These are phyloP conservation scores for Sebastes diaconus DNA, from an alignment of 2,797 vertebrate genomes.

Conservation along the genomic window DNA sequence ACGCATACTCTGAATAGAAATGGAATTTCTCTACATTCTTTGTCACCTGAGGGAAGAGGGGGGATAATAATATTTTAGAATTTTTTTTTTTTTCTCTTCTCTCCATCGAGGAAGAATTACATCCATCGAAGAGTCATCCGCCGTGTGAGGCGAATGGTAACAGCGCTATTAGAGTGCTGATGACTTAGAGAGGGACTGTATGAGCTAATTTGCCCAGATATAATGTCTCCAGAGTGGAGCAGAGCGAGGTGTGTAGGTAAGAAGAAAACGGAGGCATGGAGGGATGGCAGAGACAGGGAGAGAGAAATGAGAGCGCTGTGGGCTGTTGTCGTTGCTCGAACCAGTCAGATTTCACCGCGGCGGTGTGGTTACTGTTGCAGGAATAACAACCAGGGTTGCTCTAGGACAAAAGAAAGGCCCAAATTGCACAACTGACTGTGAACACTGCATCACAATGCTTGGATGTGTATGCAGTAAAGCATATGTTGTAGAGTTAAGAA, in stretches of 20 bases:
- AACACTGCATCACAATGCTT: background rate
- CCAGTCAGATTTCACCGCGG: background rate
- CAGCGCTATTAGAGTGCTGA: constrained; percentile 50
- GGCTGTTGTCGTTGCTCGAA: constrained; percentile 15
- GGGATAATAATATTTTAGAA: constrained; percentile 37
- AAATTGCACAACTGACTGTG: background rate
- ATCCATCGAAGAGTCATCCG: constrained; percentile 1
- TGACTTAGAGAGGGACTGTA: constrained; percentile 42
- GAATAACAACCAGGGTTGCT: background rate
- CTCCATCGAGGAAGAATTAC: constrained; percentile 27
- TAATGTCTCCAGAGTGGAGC: constrained; percentile 13
- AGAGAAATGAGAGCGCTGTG: background rate
- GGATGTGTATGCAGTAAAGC: background rate
- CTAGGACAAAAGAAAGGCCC: background rate
- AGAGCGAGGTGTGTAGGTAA: background rate
- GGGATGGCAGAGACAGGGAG: background rate
- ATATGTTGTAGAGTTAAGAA: background rate
- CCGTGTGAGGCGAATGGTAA: constrained; percentile 44
- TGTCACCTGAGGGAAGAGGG: constrained; percentile 23
- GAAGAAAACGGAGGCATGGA: background rate
- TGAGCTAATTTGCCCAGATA: constrained; percentile 39
- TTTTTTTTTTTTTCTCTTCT: background rate
- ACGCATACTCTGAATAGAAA: constrained; percentile 3
- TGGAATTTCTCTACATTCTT: constrained; percentile 4
- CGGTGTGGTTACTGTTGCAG: background rate